Evolutionary conservation across 2,113 vertebrate species (phyloP).

Genomic region (Elephantulus edwardii): DNA sequence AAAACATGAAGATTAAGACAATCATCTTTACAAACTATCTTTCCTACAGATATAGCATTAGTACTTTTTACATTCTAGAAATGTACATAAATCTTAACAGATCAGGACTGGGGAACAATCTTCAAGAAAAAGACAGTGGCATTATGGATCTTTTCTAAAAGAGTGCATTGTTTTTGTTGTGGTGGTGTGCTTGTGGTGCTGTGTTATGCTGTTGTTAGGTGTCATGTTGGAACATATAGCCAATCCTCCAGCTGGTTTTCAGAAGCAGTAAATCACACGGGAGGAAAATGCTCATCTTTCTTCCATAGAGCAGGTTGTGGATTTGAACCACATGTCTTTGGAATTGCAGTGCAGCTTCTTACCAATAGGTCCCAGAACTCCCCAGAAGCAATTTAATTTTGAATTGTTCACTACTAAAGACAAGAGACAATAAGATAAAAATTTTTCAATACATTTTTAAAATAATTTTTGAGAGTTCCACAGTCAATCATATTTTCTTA

Average conservation of each 20-base stretch:
- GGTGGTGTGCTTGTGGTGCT: no score
- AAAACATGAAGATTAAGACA: not conserved
- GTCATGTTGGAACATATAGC: no score
- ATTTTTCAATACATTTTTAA: not conserved
- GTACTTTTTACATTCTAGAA: slow-evolving; percentile 41
- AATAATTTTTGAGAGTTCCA: not conserved
- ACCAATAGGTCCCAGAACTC: no score
- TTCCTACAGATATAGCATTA: not conserved
- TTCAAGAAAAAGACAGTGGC: not conserved
- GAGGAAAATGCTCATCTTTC: no score
- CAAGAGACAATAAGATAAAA: slow-evolving; percentile 5
- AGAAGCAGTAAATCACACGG: no score
- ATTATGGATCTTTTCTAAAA: not conserved
- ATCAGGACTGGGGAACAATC: not conserved
- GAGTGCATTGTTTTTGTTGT: no score
- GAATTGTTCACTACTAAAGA: not conserved
- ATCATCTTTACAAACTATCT: not conserved
- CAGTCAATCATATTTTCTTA: not conserved
- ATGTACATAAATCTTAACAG: slow-evolving; percentile 8
- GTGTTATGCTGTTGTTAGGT: no score
- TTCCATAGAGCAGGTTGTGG: no score
- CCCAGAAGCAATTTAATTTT: not conserved
- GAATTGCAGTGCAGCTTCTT: no score
- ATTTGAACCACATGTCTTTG: no score
- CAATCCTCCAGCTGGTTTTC: no score